Base-by-base conservation (phyloP, 2,888 invertebrate species). In the Amiota mariae region DNA sequence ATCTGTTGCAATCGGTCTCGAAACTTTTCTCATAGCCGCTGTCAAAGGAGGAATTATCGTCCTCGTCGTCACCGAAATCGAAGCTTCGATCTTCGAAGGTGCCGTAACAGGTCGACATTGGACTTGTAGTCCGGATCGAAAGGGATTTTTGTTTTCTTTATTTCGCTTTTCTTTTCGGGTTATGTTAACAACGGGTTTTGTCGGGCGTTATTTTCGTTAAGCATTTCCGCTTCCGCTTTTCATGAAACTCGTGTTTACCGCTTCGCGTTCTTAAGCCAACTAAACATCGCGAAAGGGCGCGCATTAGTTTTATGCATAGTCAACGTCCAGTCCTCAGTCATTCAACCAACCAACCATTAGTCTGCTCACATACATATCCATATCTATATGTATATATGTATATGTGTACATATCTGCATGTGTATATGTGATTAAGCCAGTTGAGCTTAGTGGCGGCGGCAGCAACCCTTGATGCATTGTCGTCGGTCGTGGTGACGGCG, bases 11-110 rank as follows among this genome's bases (percentile, higher is more conserved):
- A 57, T 88, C 87, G 56, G 89, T 93, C 87, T 93, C 93, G 87
- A 93, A 93, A 79, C 93, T 93, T 80, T 94, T 93, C 81, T 95
- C 95, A 85, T 95, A 93, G 67, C 95, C 95, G 0, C 95, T 95
- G 86, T 95, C 95, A 73, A 93, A 94, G 77, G 95, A 95, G 87
- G 92, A 91, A 71, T 91, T 91, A 80, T 91, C 90, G 70, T 92
- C 91, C 80, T 91, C 90, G 51, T 88, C 89, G 72, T 89, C 90
- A 46, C 89, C 90, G 71, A 87, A 89, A 68, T 87, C 87, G 77
- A 87, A 89, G 20, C 48, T 48, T 3, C 72, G 64, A 72, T 72
- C 66, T 11, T 72, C 61, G 49, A 54, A 68, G 11, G 48, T 36
- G 73, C 82, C 79, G 73, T 79, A 88, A 76, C 90, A 89, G 76